These are phyloP conservation scores for Cerastoderma edule DNA, from an alignment of 2,888 invertebrate species.

Conservation along the genomic window DNA sequence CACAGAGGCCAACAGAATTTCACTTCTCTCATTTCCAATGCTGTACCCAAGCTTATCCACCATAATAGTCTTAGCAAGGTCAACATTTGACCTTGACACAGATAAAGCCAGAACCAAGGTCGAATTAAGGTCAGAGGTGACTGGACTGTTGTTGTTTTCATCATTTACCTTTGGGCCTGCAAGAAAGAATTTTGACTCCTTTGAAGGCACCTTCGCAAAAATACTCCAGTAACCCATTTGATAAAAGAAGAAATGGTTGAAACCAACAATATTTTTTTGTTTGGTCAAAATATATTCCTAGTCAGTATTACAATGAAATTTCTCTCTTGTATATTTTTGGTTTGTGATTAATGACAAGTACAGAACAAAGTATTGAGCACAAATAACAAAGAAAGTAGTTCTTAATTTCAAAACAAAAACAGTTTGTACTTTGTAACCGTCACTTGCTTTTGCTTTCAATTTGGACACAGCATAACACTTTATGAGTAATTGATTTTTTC, in stretches of 20 bases:
- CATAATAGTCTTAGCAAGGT: conserved; percentile 32
- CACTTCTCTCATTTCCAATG: conserved; percentile 26
- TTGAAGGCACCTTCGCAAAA: not conserved
- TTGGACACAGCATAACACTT: too few species aligned
- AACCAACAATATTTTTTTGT: not conserved
- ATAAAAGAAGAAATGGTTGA: not conserved
- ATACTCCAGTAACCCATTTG: not conserved
- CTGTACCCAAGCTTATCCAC: conserved; percentile 10
- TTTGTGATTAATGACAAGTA: too few species aligned
- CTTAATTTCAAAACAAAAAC: too few species aligned
- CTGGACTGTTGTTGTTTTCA: conserved; percentile 19
- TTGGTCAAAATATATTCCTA: not conserved
- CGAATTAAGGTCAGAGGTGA: conserved; percentile 22
- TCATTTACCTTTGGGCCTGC: not conserved
- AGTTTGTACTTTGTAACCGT: not conserved
- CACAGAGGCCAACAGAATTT: conserved; percentile 24
- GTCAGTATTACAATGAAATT: not conserved
- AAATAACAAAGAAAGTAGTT: too few species aligned
- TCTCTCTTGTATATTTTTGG: not conserved
- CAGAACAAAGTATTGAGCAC: too few species aligned
- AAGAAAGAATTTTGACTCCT: not conserved
- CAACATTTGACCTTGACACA: conserved; percentile 19
- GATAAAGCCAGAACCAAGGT: conserved; percentile 34
- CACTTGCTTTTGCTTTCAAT: not conserved
- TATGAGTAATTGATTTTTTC: too few species aligned